Evolutionary conservation across 2,888 invertebrate species (phyloP).

Genomic region (Eristalis pertinax): DNA sequence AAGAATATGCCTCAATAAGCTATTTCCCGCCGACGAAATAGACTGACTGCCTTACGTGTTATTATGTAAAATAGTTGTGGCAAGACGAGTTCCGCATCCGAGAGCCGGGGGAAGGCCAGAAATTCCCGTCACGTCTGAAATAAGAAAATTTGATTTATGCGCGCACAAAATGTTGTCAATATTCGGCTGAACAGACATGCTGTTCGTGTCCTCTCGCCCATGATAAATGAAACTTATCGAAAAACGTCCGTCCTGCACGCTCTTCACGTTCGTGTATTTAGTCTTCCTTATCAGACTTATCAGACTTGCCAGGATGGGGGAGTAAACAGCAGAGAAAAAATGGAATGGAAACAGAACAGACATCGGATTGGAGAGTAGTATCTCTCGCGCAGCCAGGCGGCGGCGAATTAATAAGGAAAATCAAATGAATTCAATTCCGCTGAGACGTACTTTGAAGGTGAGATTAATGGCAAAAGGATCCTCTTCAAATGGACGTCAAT

Average conservation of each 20-base stretch:
- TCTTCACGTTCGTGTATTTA: constrained; percentile 6
- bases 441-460: constrained; percentile 50
- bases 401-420: constrained; percentile 43
- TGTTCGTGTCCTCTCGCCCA: constrained; percentile 53
- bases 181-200: constrained; percentile 43
- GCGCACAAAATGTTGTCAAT: constrained; percentile 55
- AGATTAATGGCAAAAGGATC: constrained; percentile 62
- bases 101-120: not conserved
- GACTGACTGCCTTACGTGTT: constrained; percentile 25
- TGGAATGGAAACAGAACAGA: constrained; percentile 45
- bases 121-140: constrained; percentile 61
- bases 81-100: constrained; percentile 4
- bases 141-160: constrained; percentile 60
- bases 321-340: constrained; percentile 23
- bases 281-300: constrained; percentile 38
- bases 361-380: constrained; percentile 8
- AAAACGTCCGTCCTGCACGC: constrained; percentile 2
- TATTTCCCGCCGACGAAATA: not conserved
- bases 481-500: constrained; percentile 65
- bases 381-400: not conserved
- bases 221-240: constrained; percentile 48
- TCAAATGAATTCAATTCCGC: constrained; percentile 69
- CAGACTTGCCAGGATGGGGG: not conserved
- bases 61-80: constrained; percentile 36
- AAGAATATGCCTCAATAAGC: constrained; percentile 30